Percentiles rank a stretch among this genome's conserved stretches.
Conservation (phyloP, 1,140 invertebrate species). For the Hyphantria cunea region DNA sequence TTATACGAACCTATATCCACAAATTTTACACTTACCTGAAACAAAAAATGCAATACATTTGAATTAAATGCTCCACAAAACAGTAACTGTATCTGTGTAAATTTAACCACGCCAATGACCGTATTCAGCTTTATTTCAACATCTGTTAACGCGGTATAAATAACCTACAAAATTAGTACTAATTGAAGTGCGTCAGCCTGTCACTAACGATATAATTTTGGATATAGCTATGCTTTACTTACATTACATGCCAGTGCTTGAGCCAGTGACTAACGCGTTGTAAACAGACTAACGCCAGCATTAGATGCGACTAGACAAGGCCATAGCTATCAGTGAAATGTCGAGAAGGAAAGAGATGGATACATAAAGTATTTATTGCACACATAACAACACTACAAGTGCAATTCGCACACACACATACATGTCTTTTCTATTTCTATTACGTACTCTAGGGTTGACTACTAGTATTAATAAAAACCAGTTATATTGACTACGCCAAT, state of each 20-base stretch:
- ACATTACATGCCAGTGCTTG: neutral
- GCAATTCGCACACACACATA: conserved; percentile 70
- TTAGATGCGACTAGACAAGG: conserved; percentile 81
- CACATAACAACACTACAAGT: conserved; percentile 73
- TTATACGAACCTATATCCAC: conserved; percentile 33
- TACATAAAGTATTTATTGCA: conserved; percentile 78
- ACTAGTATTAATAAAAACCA: conserved; percentile 56
- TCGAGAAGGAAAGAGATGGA: conserved; percentile 78
- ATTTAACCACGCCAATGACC: conserved; percentile 46
- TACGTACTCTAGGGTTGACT: conserved; percentile 66
- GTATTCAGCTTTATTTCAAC: conserved; percentile 43
- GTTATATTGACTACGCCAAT: conserved; percentile 28
- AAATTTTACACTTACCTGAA: conserved; percentile 52
- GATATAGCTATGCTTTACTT: neutral
- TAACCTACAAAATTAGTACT: conserved; percentile 39
- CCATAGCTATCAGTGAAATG: conserved; percentile 81
- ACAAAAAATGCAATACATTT: conserved; percentile 41
- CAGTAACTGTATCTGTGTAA: conserved; percentile 44
- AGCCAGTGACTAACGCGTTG: conserved; percentile 25
- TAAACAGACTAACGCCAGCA: conserved; percentile 77
- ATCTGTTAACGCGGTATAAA: conserved; percentile 51
- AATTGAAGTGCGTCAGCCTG: conserved; percentile 18
- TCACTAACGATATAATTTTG: neutral
- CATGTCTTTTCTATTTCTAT: conserved; percentile 76
- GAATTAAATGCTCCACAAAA: conserved; percentile 38